Percentiles rank a stretch among this genome's conserved stretches.
Conservation (phyloP, 2,113 vertebrate genomes). For the Brachyhypopomus gauderio region DNA sequence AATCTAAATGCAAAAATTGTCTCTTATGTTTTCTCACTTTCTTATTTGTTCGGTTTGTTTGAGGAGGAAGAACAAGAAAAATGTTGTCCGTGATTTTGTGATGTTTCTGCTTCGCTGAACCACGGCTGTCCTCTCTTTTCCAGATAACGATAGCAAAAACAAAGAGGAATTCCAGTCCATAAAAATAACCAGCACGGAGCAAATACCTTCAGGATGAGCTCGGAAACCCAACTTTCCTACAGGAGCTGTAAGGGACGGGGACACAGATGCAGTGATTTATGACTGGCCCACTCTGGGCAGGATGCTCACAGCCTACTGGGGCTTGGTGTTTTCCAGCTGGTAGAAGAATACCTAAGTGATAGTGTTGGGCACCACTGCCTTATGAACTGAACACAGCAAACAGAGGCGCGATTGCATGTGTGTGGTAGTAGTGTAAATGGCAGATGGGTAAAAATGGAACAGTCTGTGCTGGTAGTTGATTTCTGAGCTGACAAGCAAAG, state of each 20-base stretch:
- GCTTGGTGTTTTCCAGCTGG: conserved; percentile 3
- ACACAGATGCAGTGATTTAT: conserved; percentile 31
- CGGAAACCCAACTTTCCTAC: background rate
- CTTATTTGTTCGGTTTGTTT: too few species aligned
- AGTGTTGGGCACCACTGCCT: background rate
- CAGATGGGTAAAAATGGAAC: too few species aligned
- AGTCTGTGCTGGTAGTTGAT: too few species aligned
- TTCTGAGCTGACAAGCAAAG: too few species aligned
- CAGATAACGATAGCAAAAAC: conserved; percentile 24
- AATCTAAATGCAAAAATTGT: background rate
- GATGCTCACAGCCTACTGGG: background rate
- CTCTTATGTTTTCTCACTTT: too few species aligned
- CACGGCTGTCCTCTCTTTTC: background rate
- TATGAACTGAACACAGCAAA: too few species aligned
- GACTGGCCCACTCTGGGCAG: conserved; percentile 1
- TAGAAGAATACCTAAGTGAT: conserved; percentile 11
- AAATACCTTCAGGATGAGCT: conserved; percentile 9
- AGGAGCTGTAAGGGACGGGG: conserved; percentile 3
- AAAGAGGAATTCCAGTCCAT: conserved; percentile 31
- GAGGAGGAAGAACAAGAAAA: background rate
- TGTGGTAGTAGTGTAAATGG: too few species aligned
- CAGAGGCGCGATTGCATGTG: too few species aligned
- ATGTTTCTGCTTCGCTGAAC: background rate
- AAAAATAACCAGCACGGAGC: conserved; percentile 31
- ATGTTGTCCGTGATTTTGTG: conserved; percentile 25